A percentile compares a stretch with the other conserved stretches of the same genome.
Evolutionary conservation across 2,888 invertebrate genomes (phyloP).

Genomic region (Euclidia mi): DNA sequence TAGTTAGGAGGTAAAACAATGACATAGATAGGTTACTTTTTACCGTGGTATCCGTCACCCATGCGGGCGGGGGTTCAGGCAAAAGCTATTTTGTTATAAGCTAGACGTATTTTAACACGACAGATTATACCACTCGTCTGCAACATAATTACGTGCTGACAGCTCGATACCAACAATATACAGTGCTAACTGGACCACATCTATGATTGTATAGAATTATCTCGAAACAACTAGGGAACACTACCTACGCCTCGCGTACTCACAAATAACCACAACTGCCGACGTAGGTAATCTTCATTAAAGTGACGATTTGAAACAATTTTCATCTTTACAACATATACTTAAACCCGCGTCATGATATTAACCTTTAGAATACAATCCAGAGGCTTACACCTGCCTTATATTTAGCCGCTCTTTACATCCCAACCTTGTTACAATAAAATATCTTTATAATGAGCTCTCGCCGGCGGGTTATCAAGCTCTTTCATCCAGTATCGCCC

Average conservation of each 20-base stretch:
- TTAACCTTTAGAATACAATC: slow-evolving; percentile 49
- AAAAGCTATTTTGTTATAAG: too few relatives aligned
- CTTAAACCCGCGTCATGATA: slow-evolving; percentile 52
- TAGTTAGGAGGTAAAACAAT: too few relatives aligned
- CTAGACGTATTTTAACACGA: too few relatives aligned
- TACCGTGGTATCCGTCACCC: too few relatives aligned
- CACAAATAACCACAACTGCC: slow-evolving; percentile 37
- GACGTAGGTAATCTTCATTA: slow-evolving; percentile 39
- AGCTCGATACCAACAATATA: slow-evolving; percentile 1
- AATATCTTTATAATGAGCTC: slow-evolving; percentile 77
- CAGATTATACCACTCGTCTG: too few relatives aligned
- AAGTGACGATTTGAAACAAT: slow-evolving; percentile 50
- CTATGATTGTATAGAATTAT: slow-evolving; percentile 5
- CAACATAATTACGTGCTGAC: background rate
- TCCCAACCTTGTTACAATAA: slow-evolving; percentile 72
- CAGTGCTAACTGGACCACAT: background rate
- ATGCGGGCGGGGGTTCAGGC: too few relatives aligned
- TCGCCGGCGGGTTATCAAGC: slow-evolving; percentile 76
- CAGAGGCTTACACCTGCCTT: slow-evolving; percentile 20
- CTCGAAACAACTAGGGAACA: background rate
- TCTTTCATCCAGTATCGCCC: slow-evolving; percentile 73
- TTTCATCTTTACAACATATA: slow-evolving; percentile 27
- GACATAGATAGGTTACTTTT: too few relatives aligned
- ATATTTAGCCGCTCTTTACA: slow-evolving; percentile 57
- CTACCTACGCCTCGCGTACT: slow-evolving; percentile 13